Percentiles rank a stretch among this genome's conserved stretches.
These are phyloP conservation scores for Caenorhabditis sulstoni DNA, from an alignment of 2,888 invertebrate genomes.

Conservation along the genomic window DNA sequence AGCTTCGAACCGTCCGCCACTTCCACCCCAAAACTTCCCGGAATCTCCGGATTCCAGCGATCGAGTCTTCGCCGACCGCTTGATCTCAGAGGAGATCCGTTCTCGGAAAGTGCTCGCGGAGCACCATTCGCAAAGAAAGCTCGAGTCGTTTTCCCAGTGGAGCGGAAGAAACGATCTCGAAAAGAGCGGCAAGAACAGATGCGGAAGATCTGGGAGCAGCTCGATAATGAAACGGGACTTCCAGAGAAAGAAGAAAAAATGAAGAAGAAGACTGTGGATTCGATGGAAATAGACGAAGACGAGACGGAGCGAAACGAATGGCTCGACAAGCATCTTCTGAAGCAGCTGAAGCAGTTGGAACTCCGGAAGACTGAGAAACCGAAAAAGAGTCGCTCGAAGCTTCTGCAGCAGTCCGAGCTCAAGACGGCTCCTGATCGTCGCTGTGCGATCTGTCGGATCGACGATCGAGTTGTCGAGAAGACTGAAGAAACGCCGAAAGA, in stretches of 20 bases:
- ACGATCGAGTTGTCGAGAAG: background rate
- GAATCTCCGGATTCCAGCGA: background rate
- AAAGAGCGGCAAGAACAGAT: conserved; percentile 10
- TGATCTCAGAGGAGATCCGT: background rate
- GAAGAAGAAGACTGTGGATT: background rate
- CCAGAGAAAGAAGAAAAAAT: background rate
- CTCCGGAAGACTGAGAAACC: background rate
- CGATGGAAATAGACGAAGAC: background rate
- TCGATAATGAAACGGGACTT: background rate
- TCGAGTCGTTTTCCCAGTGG: background rate
- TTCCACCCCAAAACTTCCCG: conserved; percentile 36
- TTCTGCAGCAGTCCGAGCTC: background rate
- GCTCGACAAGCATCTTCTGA: background rate
- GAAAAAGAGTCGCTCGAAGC: background rate
- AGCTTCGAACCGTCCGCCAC: conserved; percentile 49
- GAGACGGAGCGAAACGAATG: background rate
- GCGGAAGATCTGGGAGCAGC: conserved; percentile 18
- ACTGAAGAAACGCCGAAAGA: background rate
- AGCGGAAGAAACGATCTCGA: conserved; percentile 7
- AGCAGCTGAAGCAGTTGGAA: background rate
- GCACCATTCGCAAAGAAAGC: conserved; percentile 38
- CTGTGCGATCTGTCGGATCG: background rate
- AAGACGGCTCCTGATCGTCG: background rate
- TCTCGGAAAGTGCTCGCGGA: conserved; percentile 4
- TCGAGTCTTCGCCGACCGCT: conserved; percentile 35